Evolutionary conservation across 2,797 vertebrate genomes (phyloP).

Genomic region (Botia kubotai): DNA sequence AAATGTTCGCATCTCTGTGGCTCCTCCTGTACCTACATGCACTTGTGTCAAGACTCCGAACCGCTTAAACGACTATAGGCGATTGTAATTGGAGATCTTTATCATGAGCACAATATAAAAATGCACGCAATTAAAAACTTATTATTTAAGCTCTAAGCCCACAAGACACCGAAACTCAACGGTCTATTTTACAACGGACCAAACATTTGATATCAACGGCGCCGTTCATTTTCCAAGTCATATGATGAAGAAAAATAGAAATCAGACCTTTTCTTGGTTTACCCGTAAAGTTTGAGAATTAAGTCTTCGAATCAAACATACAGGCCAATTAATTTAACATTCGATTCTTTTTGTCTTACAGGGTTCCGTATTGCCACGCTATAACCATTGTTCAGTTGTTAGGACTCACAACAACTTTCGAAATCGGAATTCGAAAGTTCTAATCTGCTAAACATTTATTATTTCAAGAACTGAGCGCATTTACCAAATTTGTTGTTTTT

Average conservation of each 20-base stretch:
- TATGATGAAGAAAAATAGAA: neutral
- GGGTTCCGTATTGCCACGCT: too few relatives aligned
- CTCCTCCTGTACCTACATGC: constrained; percentile 12
- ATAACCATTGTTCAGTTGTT: too few relatives aligned
- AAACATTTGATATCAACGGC: neutral
- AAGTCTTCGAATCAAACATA: too few relatives aligned
- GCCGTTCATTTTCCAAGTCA: neutral
- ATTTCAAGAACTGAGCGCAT: neutral
- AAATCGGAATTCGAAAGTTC: neutral
- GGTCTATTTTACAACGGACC: neutral
- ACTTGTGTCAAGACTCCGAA: neutral
- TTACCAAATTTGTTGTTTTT: neutral
- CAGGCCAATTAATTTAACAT: too few relatives aligned
- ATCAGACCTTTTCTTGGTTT: too few relatives aligned
- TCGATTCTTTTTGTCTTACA: too few relatives aligned
- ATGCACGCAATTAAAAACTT: neutral
- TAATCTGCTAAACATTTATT: too few relatives aligned
- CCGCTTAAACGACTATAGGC: neutral
- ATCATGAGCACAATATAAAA: neutral
- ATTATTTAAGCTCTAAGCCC: neutral
- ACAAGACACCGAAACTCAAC: neutral
- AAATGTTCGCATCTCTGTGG: constrained; percentile 51
- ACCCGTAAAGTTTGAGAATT: too few relatives aligned
- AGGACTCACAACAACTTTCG: too few relatives aligned
- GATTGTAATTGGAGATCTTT: neutral